These are phyloP conservation scores for Oreochromis niloticus DNA, from an alignment of 2,113 vertebrate species.

Conservation along the genomic window DNA sequence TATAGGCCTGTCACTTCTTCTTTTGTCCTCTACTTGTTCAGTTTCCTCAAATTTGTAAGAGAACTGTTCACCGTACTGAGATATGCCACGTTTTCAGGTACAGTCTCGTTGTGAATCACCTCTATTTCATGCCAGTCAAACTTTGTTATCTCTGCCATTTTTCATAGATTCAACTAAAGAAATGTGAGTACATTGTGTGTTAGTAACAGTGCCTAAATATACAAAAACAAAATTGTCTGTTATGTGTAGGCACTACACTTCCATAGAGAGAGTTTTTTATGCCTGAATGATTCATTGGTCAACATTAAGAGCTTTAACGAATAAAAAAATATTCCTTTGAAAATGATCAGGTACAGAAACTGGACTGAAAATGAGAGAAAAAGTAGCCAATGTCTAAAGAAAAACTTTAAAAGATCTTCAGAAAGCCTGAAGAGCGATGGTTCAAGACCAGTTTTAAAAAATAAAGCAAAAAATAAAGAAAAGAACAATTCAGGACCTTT, in stretches of 20 bases:
- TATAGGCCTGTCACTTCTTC: neutral
- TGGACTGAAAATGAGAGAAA: neutral
- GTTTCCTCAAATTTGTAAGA: neutral
- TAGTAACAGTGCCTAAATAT: neutral
- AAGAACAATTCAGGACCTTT: accelerated
- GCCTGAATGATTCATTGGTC: neutral
- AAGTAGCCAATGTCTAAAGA: neutral
- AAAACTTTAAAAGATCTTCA: neutral
- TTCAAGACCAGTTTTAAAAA: neutral
- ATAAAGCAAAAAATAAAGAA: neutral
- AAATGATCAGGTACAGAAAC: accelerated
- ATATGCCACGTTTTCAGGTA: neutral
- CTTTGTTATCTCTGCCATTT: neutral
- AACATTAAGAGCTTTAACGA: neutral
- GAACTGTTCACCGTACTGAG: neutral
- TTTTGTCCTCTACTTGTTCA: neutral
- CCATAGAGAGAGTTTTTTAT: neutral
- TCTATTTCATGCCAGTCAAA: neutral
- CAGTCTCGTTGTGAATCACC: accelerated
- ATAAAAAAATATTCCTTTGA: neutral
- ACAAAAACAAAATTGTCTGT: neutral
- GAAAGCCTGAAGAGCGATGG: neutral
- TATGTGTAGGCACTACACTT: neutral
- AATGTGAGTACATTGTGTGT: neutral
- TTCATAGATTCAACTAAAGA: neutral